Percentiles rank a stretch among this genome's conserved stretches.
Evolutionary conservation across 92 coral and sea anemone species (phyloP).

Genomic region (Epizoanthus stellaris): DNA sequence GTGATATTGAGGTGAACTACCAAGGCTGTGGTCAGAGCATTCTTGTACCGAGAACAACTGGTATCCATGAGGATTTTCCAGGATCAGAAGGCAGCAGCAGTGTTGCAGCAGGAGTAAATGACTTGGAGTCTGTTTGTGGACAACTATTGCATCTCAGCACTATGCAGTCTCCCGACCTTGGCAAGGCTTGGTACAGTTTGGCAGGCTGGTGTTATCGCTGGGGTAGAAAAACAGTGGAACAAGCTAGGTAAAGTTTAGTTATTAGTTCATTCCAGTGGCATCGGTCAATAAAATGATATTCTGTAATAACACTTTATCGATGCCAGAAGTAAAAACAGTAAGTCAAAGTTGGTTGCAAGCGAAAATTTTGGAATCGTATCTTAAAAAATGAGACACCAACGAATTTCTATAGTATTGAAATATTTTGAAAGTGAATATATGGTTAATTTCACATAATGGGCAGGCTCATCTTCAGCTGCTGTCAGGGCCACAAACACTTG

Average conservation of each 20-base stretch:
- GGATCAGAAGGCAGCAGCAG: slow-evolving; percentile 60
- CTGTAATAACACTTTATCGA: no score
- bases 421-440: no score
- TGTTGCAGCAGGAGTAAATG: slow-evolving; percentile 84
- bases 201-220: slow-evolving; percentile 98
- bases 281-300: not conserved
- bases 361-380: no score
- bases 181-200: slow-evolving; percentile 93
- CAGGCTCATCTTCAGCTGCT: no score
- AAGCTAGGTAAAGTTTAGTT: slow-evolving; percentile 77
- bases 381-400: no score
- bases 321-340: no score
- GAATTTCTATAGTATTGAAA: no score
- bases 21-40: slow-evolving; percentile 77
- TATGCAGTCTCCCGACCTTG: slow-evolving; percentile 89
- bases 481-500: no score
- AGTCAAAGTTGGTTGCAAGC: no score
- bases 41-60: slow-evolving; percentile 56
- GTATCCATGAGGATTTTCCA: slow-evolving; percentile 57
- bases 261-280: not conserved
- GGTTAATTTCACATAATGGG: no score
- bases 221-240: slow-evolving; percentile 98
- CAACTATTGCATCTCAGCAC: slow-evolving; percentile 84
- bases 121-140: slow-evolving; percentile 92
- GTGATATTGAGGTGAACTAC: slow-evolving; percentile 76